Base-by-base conservation (phyloP, 2,797 vertebrate genomes). In the Pelodytes ibericus region DNA sequence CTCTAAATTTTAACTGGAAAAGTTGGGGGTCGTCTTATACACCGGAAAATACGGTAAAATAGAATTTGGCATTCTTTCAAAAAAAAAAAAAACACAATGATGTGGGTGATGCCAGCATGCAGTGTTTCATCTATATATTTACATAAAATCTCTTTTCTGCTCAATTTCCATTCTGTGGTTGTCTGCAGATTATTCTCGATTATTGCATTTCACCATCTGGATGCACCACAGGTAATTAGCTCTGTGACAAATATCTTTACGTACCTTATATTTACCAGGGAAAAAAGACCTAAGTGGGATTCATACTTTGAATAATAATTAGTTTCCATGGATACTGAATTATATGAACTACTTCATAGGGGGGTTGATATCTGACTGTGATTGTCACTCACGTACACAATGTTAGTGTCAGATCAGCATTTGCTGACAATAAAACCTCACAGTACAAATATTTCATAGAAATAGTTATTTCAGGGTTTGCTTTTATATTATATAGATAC, bases 251-350 rank as follows among this genome's bases (percentile, higher is more conserved):
- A 62, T 62, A 11, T 20, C 20, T 22, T 36, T 11, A 3, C 36
- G 9, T 31, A 1, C 59, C 4, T 33, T 11, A 31, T 5, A 2
- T 31, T 33, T 8, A 4, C 41, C 24, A 66, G 33, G 20, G 25
- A 29, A 62, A n/a, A 36, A 64, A 41, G 36, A 18, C n/a, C n/a
- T n/a, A n/a, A n/a, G n/a, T n/a, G n/a, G n/a, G n/a, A 16, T 33
- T 20, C 29, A 63, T 13, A 64, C 15, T 18, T 64, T 30, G 20
- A 36, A 41, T 30, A 22, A 24, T 13, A 66, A 3, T 22, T 18
- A 5, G 63, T 66, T 49, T 39, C 22, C 63, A 66, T 26, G 63
- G 63, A 49, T 66, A 66, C 29, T 49, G n/a, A n/a, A n/a, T n/a
- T n/a, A n/a, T 49, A 15, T 64, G 27, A 3, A 15, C 44, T 16